Base-by-base conservation (phyloP, 1,140 invertebrate species). In the Drosophila lowei region DNA sequence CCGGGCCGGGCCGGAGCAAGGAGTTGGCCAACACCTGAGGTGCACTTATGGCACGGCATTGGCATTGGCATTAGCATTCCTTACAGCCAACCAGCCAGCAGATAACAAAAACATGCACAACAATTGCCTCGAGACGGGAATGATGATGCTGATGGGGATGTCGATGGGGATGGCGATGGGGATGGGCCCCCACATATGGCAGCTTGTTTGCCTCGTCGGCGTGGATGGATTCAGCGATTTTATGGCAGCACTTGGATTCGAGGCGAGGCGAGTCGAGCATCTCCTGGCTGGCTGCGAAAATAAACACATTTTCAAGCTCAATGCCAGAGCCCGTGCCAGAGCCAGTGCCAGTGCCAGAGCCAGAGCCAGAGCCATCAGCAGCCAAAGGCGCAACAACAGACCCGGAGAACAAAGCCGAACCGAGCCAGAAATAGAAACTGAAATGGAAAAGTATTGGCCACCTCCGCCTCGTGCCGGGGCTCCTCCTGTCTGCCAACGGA, bases 271-370 rank as follows among this genome's bases (percentile, higher is more conserved):
- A 47, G 30, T 21, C 50, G 16, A 53, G 30, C 50, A 41, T 38
- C 50, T 13, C 41, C 30, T 42, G 38, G 63, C 61, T 54, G 54
- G 42, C 63, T 21, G 64, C 52, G 68, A 43, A 77, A 88, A 86
- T 88, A 86, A 86, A 86, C 81, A 86, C 81, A 86, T 86, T 86
- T 86, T 86, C 81, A 86, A 86, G 81, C 83, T 88, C 81, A 86
- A 85, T 85, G 81, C 83, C 81, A 75, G 53, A 13, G 34, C 34
- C 3, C 0, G 28, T 30, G 3, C 8, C 8, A 8, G 28, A 8
- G 7, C 28, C 7, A 7, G 28, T 30, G 7, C 28, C 70, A 68
- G 60, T 63, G 43, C 65, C 65, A 73, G 73, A 77, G 67, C 76
- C 63, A 54, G 43, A 53, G 8, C 30, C 8, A 38, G 60, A 28